Evolutionary conservation across 2,888 invertebrate genomes (phyloP), one percentile per base, ranked within the genome.

Genomic region (Blera fallax): DNA sequence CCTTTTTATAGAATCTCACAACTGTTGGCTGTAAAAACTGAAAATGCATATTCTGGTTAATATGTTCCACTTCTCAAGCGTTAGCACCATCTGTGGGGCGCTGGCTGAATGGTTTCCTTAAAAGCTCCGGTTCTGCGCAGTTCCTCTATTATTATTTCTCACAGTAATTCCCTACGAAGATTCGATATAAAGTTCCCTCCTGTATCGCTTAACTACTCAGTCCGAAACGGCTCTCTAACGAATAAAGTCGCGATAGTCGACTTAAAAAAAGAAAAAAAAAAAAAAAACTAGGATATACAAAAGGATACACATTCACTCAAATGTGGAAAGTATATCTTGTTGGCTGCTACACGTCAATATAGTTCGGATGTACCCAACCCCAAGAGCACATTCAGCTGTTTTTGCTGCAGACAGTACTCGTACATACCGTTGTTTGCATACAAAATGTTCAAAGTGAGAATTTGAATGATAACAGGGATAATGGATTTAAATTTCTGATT

Each of bases 401-500:
- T 54, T 62, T 48, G 45, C 50, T 18, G 18, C 37, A 72, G 58
- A 50, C 60, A 27, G 48, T 52, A 54, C 72, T 65, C 50, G 56
- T 50, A 10, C n/a, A 56, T 18, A n/a, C n/a, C n/a, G 74, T 58
- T 65, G 58, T 82, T 70, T 76, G 78, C 54, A 60, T 60, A 72
- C 40, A 60, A 58, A 70, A 64, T 64, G 34, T 45, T 58, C 67
- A 54, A 73, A 83, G 62, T 83, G 73, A 67, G 79, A 78, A 73
- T 78, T 78, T 78, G 60, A 78, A 83, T 83, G 72, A 83, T 72
- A 52, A 45, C 67, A 56, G 54, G 73, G 73, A 83, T 67, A 78
- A 78, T 83, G 82, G 72, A 83, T 72, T 62, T 52, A 60, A 77
- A 62, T 73, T 73, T 73, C 67, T 78, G 78, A 83, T 67, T 74